Base-by-base conservation (phyloP, 2,113 vertebrate genomes). In the Trachemys scripta region DNA sequence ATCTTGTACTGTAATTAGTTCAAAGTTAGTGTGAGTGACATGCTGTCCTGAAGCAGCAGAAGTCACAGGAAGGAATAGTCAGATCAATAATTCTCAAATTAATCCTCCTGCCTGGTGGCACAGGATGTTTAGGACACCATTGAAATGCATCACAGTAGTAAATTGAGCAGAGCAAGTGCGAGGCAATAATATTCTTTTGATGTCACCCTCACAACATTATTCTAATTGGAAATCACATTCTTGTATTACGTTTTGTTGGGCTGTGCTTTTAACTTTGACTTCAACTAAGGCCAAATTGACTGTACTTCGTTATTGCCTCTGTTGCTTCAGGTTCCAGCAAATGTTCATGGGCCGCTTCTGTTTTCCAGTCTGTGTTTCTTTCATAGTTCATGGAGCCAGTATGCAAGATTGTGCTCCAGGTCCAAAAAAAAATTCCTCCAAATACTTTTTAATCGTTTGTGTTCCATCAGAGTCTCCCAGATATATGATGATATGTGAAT, bases 301-400 rank as follows among this genome's bases (percentile, higher is more conserved):
- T 93, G 82, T 93, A 94, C 82, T 95, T 93, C 80, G 35, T 95
- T 97, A 95, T 83, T 97, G 87, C 88, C 56, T 96, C 82, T 89
- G 89, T 95, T 96, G 81, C 86, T 96, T 98, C 95, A 86, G 97
- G 93, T 97, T 94, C 94, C 94, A 97, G 87, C 90, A 97, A 89
- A 94, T 85, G 78, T 92, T 78, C 82, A 75, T 47, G 0, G 82
- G 8, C 80, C 92, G 91, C 94, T 98, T 53, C 92, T 96, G 45
- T 78, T 96, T 95, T 95, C 83, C 78, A 93, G 90, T 80, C 87
- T 95, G 6, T 75, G 1, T 57, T 97, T 95, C 90, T 95, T 97
- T 97, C 96, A 94, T 90, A 87, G 91, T 87, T 92, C 13, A 1
- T 84, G 82, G 92, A 96, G 94, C 90, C 96, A 88, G 96, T 95